These are phyloP conservation scores for Theocolax elegans DNA, from an alignment of 1,140 invertebrate genomes.

Conservation along the genomic window DNA sequence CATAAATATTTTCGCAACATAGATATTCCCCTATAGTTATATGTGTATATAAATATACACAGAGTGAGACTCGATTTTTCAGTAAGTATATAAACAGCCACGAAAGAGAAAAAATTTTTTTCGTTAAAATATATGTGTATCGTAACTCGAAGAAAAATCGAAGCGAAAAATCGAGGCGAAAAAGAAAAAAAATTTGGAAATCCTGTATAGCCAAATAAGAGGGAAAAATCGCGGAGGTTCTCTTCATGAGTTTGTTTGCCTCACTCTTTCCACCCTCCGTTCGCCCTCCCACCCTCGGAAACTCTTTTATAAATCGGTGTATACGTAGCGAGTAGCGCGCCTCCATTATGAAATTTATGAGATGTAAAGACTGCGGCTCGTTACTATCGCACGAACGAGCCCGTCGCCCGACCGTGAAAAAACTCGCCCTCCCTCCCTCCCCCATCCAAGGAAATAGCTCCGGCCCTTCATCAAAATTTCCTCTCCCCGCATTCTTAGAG, in stretches of 20 bases:
- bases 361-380: constrained; percentile 20
- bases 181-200: neutral
- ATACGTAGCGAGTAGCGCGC: too few species aligned
- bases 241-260: neutral
- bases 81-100: too few species aligned
- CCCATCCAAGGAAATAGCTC: neutral
- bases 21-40: too few species aligned
- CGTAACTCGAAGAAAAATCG: too few species aligned
- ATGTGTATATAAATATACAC: too few species aligned
- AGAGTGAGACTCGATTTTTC: too few species aligned
- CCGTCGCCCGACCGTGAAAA: neutral
- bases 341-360: constrained; percentile 22
- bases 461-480: constrained; percentile 3
- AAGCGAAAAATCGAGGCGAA: too few species aligned
- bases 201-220: neutral
- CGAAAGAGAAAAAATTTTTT: too few species aligned
- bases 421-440: neutral
- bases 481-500: neutral
- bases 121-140: too few species aligned
- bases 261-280: too few species aligned
- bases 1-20: too few species aligned
- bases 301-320: neutral
- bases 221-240: neutral
- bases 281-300: too few species aligned
- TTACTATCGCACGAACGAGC: constrained; percentile 19